Conservation (phyloP, 2,797 vertebrate genomes). For the Phalanger gymnotis region DNA sequence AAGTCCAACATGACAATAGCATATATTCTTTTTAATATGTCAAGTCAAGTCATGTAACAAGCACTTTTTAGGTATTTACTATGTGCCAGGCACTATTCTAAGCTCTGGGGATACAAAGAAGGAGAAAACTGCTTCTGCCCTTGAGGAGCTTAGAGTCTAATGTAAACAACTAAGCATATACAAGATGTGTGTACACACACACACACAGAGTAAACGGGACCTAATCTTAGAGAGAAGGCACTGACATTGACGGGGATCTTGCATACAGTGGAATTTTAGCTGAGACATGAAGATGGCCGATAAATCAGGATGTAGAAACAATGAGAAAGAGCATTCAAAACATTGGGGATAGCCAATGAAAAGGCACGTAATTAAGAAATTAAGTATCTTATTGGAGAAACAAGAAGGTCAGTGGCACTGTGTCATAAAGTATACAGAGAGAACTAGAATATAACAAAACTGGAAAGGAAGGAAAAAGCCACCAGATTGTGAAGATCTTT, state of each 20-base stretch:
- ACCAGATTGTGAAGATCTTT: neutral
- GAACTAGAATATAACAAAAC: neutral
- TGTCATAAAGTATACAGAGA: neutral
- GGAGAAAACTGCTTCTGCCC: too few species aligned
- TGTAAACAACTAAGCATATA: neutral
- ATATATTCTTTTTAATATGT: neutral
- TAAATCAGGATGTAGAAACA: neutral
- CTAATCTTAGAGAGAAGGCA: neutral
- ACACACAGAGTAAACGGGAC: neutral
- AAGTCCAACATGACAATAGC: neutral
- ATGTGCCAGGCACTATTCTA: neutral
- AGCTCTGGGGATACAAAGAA: neutral
- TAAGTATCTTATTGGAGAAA: neutral
- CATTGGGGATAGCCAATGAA: neutral
- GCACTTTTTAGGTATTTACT: neutral
- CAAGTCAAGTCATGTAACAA: neutral
- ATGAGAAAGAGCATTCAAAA: neutral
- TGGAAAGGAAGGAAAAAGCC: neutral
- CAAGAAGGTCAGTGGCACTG: neutral
- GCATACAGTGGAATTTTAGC: neutral
- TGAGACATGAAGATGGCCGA: neutral
- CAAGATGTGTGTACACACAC: rapidly evolving
- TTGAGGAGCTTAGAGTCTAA: neutral
- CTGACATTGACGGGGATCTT: neutral
- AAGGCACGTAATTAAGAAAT: neutral